These are phyloP conservation scores for Drosophila cognata DNA, from an alignment of 2,888 invertebrate species.

Conservation along the genomic window DNA sequence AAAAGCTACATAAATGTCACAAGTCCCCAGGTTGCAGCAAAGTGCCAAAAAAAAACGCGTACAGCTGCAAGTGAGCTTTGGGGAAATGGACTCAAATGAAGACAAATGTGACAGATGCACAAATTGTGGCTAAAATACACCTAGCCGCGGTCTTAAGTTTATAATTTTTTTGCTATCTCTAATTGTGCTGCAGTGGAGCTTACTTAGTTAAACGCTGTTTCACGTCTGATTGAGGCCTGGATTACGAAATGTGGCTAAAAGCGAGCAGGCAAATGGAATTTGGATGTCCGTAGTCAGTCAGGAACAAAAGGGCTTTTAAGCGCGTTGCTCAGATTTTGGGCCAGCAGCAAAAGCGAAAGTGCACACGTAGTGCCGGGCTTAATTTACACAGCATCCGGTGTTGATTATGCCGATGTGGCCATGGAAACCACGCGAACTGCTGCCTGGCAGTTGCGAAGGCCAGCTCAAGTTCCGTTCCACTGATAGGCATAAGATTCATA, in stretches of 20 bases:
- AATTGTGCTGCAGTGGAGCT: conserved; percentile 36
- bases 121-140: conserved; percentile 55
- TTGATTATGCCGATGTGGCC: conserved; percentile 57
- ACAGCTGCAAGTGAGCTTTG: conserved; percentile 27
- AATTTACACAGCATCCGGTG: conserved; percentile 75
- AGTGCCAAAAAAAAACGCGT: conserved; percentile 32
- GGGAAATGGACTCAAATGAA: conserved; percentile 51
- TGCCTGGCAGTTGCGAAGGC: conserved; percentile 25
- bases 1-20: conserved; percentile 71
- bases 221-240: conserved; percentile 48
- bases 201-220: conserved; percentile 33
- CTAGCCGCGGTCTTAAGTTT: conserved; percentile 25
- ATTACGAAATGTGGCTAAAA: conserved; percentile 15
- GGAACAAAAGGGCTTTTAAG: conserved; percentile 31
- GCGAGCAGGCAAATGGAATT: conserved; percentile 34
- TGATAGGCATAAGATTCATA: conserved; percentile 63
- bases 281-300: conserved; percentile 27
- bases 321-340: neutral
- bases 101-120: conserved; percentile 61
- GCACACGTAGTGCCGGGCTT: conserved; percentile 41
- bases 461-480: conserved; percentile 33
- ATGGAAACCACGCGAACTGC: conserved; percentile 17
- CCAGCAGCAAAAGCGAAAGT: neutral
- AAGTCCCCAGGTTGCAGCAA: conserved; percentile 39
- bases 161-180: conserved; percentile 2